Base-by-base conservation (phyloP, 2,797 vertebrate genomes). In the Liparis tanakae region DNA sequence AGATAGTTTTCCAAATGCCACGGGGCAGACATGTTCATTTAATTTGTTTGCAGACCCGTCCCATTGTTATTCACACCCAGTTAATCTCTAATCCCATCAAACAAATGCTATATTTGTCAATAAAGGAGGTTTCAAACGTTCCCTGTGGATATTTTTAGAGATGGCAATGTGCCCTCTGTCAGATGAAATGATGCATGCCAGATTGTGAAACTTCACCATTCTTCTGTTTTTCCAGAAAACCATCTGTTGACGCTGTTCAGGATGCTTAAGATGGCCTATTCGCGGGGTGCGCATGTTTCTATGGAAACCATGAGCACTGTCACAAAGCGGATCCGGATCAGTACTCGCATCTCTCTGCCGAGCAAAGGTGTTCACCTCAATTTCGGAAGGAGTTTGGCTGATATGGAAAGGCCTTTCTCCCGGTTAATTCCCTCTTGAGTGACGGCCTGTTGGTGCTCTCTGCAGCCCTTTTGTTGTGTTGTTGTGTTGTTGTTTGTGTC, bases 321-420 rank as follows among this genome's bases (percentile, higher is more conserved):
- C 86, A 80, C 78, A 79, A 86, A 87, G 82, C 79, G 71, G 81
- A 85, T 85, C 73, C 20, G 78, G 88, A 83, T 91, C 89, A 81
- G 79, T 54, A 75, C 81, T 54, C 57, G 50, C 85, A 77, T 86
- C 85, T 84, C 44, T 74, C 81, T 48, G 80, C 68, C 64, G 89
- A 89, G 82, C 90, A 90, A 81, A 91, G 90, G 89, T 88, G 87
- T 56, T 89, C 89, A 91, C 89, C 91, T 89, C 92, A 91, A 92
- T 92, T 91, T 93, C 84, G 80, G 70, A 61, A 56, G 44, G 65
- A 72, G 80, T 83, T 80, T 66, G 66, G 70, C 69, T 41, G 72
- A 87, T 77, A 85, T 84, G 74, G 90, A 79, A 82, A 61, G 43
- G 64, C 13, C 59, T 25, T 30, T 58, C 41, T 71, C 58, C 25